Conservation (phyloP, 2,113 vertebrate species). For the Strigops habroptila region DNA sequence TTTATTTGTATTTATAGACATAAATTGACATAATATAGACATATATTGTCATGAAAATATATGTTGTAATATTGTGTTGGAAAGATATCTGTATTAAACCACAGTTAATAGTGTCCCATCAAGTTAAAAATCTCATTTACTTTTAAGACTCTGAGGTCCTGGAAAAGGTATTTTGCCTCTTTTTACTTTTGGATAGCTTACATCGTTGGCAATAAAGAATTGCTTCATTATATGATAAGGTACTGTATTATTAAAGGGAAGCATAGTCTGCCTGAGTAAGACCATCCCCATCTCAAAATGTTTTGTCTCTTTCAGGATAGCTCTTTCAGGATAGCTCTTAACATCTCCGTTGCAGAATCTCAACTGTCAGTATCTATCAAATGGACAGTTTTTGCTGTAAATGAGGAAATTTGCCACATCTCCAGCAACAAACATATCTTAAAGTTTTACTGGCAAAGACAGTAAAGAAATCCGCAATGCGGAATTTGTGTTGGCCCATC, state of each 20-base stretch:
- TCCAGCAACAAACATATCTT: neutral
- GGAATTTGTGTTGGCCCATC: neutral
- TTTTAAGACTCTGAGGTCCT: slow-evolving; percentile 23
- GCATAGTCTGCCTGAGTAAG: neutral
- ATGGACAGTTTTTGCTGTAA: neutral
- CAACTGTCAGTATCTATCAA: neutral
- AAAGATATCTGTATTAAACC: slow-evolving; percentile 45
- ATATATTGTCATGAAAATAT: neutral
- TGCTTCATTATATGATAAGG: slow-evolving; percentile 25
- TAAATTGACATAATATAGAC: neutral
- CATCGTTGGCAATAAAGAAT: slow-evolving; percentile 33
- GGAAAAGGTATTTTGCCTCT: slow-evolving; percentile 28
- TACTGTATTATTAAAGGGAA: slow-evolving; percentile 19
- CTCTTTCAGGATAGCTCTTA: neutral
- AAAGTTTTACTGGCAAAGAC: neutral
- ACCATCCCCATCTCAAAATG: neutral
- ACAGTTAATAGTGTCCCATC: neutral
- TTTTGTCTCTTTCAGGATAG: neutral
- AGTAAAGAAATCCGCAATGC: neutral
- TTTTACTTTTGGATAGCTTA: slow-evolving; percentile 37
- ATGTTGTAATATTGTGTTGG: slow-evolving; percentile 29
- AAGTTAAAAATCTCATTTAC: slow-evolving; percentile 50
- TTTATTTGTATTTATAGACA: slow-evolving; percentile 45
- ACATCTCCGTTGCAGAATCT: neutral
- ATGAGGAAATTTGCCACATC: neutral